Conservation (phyloP, 2,888 invertebrate species). For the Schrankia costaestrigalis region DNA sequence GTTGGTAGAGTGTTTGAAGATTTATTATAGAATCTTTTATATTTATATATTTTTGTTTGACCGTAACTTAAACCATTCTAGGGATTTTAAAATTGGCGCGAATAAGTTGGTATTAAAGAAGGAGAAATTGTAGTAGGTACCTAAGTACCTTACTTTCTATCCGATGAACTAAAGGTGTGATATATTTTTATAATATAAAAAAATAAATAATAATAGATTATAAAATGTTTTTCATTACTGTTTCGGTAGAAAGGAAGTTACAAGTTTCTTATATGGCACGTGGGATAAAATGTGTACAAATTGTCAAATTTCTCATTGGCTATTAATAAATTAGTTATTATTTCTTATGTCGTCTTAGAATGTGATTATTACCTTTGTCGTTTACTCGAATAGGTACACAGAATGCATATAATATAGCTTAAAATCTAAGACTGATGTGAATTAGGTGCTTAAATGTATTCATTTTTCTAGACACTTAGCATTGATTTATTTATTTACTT, state of each 20-base stretch:
- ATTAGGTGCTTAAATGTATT: slow-evolving; percentile 50
- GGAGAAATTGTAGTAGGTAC: not conserved
- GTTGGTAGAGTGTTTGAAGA: slow-evolving; percentile 15
- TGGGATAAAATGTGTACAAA: too few species aligned
- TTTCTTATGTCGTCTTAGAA: too few species aligned
- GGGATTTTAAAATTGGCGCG: too few species aligned
- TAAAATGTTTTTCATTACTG: slow-evolving; percentile 23
- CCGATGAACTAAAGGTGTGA: slow-evolving; percentile 15
- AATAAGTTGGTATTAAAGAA: not conserved
- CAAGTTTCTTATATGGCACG: too few species aligned
- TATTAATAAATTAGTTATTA: too few species aligned
- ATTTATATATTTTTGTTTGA: slow-evolving; percentile 2
- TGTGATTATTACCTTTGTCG: slow-evolving; percentile 13
- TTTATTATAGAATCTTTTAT: slow-evolving; percentile 1
- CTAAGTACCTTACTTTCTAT: slow-evolving; percentile 21
- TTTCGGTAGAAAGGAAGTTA: slow-evolving; percentile 31
- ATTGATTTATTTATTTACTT: not conserved
- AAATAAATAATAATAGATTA: slow-evolving; percentile 22
- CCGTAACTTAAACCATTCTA: too few species aligned
- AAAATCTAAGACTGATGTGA: slow-evolving; percentile 55
- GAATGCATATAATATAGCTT: slow-evolving; percentile 31
- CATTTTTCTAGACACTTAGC: slow-evolving; percentile 22
- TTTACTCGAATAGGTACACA: slow-evolving; percentile 11
- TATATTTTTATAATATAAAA: slow-evolving; percentile 14
- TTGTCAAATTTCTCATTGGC: too few species aligned